Percentiles rank a stretch among this genome's conserved stretches.
Conservation (phyloP, 2,113 vertebrate species). For the Narcine bancroftii region DNA sequence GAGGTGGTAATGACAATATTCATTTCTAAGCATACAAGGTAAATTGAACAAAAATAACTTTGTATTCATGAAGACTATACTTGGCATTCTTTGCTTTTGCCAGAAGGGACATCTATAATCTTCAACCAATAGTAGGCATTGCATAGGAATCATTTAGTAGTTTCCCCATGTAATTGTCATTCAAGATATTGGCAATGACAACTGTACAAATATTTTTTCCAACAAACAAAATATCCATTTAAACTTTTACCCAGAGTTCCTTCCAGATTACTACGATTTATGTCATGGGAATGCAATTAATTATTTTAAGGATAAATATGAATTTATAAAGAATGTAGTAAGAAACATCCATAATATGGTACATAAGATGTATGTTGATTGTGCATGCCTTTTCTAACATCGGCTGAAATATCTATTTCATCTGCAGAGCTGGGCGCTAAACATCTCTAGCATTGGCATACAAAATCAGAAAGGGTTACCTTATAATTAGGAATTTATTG, state of each 20-base stretch:
- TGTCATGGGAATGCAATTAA: background rate
- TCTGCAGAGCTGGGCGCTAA: background rate
- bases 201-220: background rate
- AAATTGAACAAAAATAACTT: background rate
- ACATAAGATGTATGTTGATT: background rate
- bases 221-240: background rate
- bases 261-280: background rate
- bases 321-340: background rate
- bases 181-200: background rate
- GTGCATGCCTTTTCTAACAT: background rate
- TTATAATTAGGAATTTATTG: background rate
- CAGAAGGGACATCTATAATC: background rate
- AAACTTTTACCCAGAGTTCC: background rate
- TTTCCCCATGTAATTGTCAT: background rate
- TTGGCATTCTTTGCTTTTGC: background rate
- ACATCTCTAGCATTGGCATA: background rate
- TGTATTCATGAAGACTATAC: background rate
- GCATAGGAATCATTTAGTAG: no score
- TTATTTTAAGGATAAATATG: background rate
- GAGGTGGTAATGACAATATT: background rate
- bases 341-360: background rate
- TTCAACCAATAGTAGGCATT: background rate
- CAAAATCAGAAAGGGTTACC: background rate
- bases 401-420: background rate
- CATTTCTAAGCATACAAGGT: background rate